Evolutionary conservation across 2,888 invertebrate species (phyloP), one percentile per base, ranked within the genome.

Genomic region (Cataglyphis cursor): DNA sequence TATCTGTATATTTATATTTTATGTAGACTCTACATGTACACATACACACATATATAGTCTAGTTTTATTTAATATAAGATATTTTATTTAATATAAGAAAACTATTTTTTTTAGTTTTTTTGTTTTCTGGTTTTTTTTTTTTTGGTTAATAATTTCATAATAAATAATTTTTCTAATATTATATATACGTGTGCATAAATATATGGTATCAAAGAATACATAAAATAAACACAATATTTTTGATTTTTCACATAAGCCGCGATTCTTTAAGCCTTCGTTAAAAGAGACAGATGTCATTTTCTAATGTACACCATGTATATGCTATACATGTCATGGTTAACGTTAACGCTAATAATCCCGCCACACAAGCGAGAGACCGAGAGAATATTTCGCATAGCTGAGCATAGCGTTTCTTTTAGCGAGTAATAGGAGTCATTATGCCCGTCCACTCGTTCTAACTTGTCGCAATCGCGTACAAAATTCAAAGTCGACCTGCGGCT

Each of bases 391-490:
- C 54, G 66, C 57, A 57, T 57, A 57, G 28, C 21, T 57, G 31
- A 68, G 68, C 68, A 41, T 57, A 21, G 31, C 41, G 41, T 18
- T 78, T 78, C 57, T 78, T 78, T 68, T 59, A 41, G 41, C 68
- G 68, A 44, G 41, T 78, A 68, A 78, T 66, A 78, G 68, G 10
- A 4, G 18, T 21, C 78, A 78, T 78, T 78, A 68, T 18, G 57
- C 21, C 51, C 38, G 41, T 38, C 51, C 31, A 57, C 41, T 66
- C 15, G 31, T 66, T 44, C 57, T 6, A 41, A 68, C 57, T 57
- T 68, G 78, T 78, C 78, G 78, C 78, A 31, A 78, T 78, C 57
- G 68, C 31, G 68, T 31, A 57, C 78, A 51, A 88, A 78, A 75
- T 83, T 78, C 78, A 51, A 44, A 21, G 73, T 70, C 31, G 74